phyloP scores from a whole-genome alignment of 2,888 invertebrate species.

The Dorcus hopei region DNA sequence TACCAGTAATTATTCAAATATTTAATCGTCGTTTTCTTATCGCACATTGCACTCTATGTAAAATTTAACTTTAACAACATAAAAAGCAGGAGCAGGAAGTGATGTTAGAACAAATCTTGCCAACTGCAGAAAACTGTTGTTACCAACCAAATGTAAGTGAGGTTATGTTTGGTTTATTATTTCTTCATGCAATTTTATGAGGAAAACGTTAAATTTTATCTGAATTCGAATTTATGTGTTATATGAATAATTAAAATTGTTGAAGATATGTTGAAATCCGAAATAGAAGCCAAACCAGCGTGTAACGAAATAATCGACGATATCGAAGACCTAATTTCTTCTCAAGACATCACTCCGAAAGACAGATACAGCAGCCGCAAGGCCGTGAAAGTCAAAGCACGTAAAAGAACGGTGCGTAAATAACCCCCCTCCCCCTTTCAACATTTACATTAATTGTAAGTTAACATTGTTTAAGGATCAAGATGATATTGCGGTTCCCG shows the following conservation, averaged over 20 bases:
- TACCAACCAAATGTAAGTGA: too few relatives aligned
- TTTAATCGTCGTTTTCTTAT: too few relatives aligned
- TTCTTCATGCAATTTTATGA: neutral
- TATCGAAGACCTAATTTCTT: slow-evolving; percentile 80
- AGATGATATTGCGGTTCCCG: slow-evolving; percentile 11
- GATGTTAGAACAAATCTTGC: too few relatives aligned
- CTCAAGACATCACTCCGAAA: slow-evolving; percentile 76
- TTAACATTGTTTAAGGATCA: slow-evolving; percentile 4
- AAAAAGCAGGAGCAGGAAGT: too few relatives aligned
- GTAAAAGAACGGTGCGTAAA: slow-evolving; percentile 42
- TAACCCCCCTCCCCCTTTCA: neutral
- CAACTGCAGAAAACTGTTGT: too few relatives aligned
- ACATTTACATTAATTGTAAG: neutral
- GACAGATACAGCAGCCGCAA: slow-evolving; percentile 71
- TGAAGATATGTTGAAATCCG: neutral
- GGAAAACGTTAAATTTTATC: neutral
- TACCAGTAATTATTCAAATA: too few relatives aligned
- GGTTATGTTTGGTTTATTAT: too few relatives aligned
- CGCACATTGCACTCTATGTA: too few relatives aligned
- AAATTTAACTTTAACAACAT: too few relatives aligned
- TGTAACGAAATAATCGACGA: slow-evolving; percentile 74
- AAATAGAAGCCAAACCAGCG: slow-evolving; percentile 2
- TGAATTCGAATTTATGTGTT: neutral
- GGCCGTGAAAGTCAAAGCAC: slow-evolving; percentile 65
- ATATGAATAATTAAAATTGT: neutral